Evolutionary conservation across 2,113 vertebrate genomes (phyloP).

Genomic region (Onychostruthus taczanowskii): DNA sequence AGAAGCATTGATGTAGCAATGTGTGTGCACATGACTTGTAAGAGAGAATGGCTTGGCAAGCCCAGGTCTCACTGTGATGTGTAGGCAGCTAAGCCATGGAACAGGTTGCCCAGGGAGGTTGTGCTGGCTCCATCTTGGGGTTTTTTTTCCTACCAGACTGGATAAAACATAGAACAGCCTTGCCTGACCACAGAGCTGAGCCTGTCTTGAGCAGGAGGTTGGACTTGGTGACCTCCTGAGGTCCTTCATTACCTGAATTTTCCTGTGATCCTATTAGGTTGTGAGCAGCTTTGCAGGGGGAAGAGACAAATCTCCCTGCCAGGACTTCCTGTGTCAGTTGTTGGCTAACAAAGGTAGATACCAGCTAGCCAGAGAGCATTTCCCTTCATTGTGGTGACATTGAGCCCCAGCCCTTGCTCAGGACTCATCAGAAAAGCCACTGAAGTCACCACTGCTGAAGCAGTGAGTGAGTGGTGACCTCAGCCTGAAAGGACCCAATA

Average conservation of each 20-base stretch:
- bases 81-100: neutral
- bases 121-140: neutral
- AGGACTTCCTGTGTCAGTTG: neutral
- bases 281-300: constrained; percentile 3
- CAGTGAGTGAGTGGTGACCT: neutral
- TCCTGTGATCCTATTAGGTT: constrained; percentile 6
- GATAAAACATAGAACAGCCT: neutral
- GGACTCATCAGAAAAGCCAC: neutral
- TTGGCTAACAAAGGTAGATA: neutral
- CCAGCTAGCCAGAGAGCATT: neutral
- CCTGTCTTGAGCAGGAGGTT: neutral
- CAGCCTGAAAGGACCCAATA: neutral
- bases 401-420: neutral
- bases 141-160: neutral
- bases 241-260: neutral
- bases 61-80: accelerated
- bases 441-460: neutral
- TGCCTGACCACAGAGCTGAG: neutral
- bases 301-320: neutral
- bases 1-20: neutral
- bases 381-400: neutral
- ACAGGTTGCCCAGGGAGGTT: neutral
- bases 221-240: neutral
- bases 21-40: neutral
- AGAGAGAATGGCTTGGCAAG: neutral